Conservation (phyloP, 2,113 vertebrate species). For the Psophia crepitans region DNA sequence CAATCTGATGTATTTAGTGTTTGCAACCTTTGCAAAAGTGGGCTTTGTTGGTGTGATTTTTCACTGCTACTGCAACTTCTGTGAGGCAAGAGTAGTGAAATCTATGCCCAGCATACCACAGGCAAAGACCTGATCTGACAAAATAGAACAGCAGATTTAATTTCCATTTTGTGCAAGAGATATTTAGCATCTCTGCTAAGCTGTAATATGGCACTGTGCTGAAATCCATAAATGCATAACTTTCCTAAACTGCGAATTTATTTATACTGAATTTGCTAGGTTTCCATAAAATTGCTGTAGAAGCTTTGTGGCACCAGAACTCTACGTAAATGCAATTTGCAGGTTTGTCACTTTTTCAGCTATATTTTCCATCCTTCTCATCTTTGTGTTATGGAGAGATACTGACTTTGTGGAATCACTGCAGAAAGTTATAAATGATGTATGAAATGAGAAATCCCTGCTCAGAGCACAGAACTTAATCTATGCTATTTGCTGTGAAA, state of each 20-base stretch:
- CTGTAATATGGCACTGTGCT: conserved; percentile 23
- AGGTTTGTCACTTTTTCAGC: conserved; percentile 62
- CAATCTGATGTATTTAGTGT: background rate
- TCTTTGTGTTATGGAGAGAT: conserved; percentile 56
- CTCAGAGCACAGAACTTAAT: conserved; percentile 53
- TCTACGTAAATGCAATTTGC: conserved; percentile 64
- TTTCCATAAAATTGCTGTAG: conserved; percentile 51
- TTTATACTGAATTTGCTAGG: conserved; percentile 49
- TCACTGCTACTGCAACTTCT: background rate
- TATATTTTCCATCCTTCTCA: conserved; percentile 63
- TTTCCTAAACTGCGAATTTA: conserved; percentile 56
- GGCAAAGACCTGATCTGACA: conserved; percentile 25
- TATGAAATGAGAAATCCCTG: conserved; percentile 69
- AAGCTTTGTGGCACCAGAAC: conserved; percentile 40
- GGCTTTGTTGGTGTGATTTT: conserved; percentile 6
- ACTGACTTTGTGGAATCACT: conserved; percentile 59
- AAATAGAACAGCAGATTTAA: conserved; percentile 40
- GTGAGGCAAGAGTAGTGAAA: background rate
- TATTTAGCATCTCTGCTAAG: conserved; percentile 46
- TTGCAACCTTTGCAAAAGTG: conserved; percentile 2
- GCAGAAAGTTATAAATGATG: conserved; percentile 71
- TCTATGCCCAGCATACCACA: background rate
- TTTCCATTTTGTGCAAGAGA: conserved; percentile 42
- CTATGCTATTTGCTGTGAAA: conserved; percentile 55
- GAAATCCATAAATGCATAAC: conserved; percentile 48